Conservation (phyloP, 2,113 vertebrate genomes). For the Podocnemis expansa region DNA sequence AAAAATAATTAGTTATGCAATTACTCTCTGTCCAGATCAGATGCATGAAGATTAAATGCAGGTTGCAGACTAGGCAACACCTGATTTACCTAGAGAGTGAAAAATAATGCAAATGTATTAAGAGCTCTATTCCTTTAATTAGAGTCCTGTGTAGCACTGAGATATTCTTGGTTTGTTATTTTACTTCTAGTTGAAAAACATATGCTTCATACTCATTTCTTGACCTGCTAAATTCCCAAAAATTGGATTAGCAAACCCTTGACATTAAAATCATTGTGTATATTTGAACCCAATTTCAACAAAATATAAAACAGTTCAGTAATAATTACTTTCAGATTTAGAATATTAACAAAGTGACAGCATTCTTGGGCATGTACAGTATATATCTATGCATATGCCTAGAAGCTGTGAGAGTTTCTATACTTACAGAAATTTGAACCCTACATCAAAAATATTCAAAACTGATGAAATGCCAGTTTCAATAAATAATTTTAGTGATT, state of each 20-base stretch:
- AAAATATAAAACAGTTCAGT: slow-evolving; percentile 15
- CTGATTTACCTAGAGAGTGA: slow-evolving; percentile 48
- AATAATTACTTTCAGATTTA: slow-evolving; percentile 33
- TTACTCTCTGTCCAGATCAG: slow-evolving; percentile 47
- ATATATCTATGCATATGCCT: neutral
- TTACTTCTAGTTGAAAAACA: slow-evolving; percentile 54
- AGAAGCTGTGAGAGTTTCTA: neutral
- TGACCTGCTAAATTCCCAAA: slow-evolving; percentile 39
- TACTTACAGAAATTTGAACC: neutral
- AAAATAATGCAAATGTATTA: slow-evolving; percentile 50
- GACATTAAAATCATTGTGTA: slow-evolving; percentile 1
- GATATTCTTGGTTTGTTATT: slow-evolving; percentile 64
- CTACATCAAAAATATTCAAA: neutral
- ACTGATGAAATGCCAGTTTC: neutral
- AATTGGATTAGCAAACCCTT: slow-evolving; percentile 41
- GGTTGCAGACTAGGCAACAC: slow-evolving; percentile 39
- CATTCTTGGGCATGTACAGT: neutral
- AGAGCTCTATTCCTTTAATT: slow-evolving; percentile 59
- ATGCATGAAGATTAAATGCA: slow-evolving; percentile 12
- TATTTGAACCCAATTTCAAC: slow-evolving; percentile 15
- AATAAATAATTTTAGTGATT: slow-evolving; percentile 21
- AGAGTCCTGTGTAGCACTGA: slow-evolving; percentile 31
- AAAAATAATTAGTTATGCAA: slow-evolving; percentile 61
- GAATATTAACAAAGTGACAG: neutral
- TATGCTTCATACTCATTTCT: neutral